A percentile compares a stretch with the other conserved stretches of the same genome.
Evolutionary conservation across 2,888 invertebrate species (phyloP).

Genomic region (Callimorpha dominula): DNA sequence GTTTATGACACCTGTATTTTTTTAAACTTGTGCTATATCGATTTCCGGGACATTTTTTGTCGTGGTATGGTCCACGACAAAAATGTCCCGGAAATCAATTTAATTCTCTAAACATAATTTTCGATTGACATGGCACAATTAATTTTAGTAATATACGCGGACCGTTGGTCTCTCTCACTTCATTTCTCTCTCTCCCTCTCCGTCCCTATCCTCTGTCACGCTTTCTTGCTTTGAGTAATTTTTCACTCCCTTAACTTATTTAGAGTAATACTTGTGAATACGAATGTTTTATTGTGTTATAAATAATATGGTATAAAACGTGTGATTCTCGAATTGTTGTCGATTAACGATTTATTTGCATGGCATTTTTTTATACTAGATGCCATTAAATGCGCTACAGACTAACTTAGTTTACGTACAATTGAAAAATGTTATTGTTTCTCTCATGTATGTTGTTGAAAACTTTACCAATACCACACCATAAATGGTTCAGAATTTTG

Average conservation of each 20-base stretch:
- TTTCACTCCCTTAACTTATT: background rate
- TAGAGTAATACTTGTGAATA: background rate
- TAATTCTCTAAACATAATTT: too few relatives aligned
- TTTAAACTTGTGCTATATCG: too few relatives aligned
- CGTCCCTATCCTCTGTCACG: too few relatives aligned
- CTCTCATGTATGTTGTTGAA: background rate
- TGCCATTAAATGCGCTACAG: background rate
- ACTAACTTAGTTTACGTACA: background rate
- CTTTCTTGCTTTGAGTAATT: background rate
- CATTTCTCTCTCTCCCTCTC: too few relatives aligned
- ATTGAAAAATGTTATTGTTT: background rate
- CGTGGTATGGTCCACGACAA: too few relatives aligned
- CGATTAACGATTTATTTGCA: background rate
- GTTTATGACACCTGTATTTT: background rate
- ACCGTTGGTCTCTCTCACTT: too few relatives aligned
- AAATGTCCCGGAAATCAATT: too few relatives aligned
- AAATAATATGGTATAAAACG: background rate
- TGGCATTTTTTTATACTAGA: background rate
- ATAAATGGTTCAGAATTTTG: constrained; percentile 18
- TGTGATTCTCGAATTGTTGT: background rate
- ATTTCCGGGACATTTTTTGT: too few relatives aligned
- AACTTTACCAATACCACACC: constrained; percentile 50
- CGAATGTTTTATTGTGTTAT: background rate
- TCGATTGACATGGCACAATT: too few relatives aligned
- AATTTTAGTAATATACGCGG: too few relatives aligned